Evolutionary conservation across 1,140 invertebrate genomes (phyloP), one percentile per base, ranked within the genome.

Genomic region (Bilobella aurantiaca): DNA sequence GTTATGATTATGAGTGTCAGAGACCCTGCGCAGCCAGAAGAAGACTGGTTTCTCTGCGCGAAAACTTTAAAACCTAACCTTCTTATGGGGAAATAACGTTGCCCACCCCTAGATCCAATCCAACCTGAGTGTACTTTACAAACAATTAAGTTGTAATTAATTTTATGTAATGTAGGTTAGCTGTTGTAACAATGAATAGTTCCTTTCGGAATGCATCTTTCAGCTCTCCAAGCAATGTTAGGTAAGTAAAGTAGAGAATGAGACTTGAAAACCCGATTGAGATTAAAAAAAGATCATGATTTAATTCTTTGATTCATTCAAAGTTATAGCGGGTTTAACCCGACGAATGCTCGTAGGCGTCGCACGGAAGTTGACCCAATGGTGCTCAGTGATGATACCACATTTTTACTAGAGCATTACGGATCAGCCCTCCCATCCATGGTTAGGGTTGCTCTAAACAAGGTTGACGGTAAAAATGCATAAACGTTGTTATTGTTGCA

Each of bases 381-480:
- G 28, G 14, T 62, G 5, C 21, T 62, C 21, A 62, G 59, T 28
- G 25, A 37, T 8, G 32, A 23, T n/a, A 14, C 59, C 3, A 16
- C 3, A 5, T 53, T 37, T 62, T n/a, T 63, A 5, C n/a, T 70
- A 12, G 69, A 70, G 31, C 58, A 25, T 14, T 67, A 62, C 25
- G 69, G 69, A 31, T 28, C 59, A 0, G 62, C 58, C 14, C 47
- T 69, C 27, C 68, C 68, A 8, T 63, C 68, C 1, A 64, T 67
- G 65, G 63, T 67, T 18, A 62, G 57, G 29, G 62, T 58, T 0
- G 49, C 53, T 3, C 59, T 70, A 14, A 65, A 62, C 23, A 66
- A 70, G 27, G 8, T 56, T 8, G 27, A 42, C 18, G 69, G 65
- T 67, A 59, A 53, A 23, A 25, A 31, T n/a, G n/a, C n/a, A n/a